Evolutionary conservation across 2,113 vertebrate species (phyloP), one percentile per base, ranked within the genome.

Genomic region (Cynoglossus semilaevis): DNA sequence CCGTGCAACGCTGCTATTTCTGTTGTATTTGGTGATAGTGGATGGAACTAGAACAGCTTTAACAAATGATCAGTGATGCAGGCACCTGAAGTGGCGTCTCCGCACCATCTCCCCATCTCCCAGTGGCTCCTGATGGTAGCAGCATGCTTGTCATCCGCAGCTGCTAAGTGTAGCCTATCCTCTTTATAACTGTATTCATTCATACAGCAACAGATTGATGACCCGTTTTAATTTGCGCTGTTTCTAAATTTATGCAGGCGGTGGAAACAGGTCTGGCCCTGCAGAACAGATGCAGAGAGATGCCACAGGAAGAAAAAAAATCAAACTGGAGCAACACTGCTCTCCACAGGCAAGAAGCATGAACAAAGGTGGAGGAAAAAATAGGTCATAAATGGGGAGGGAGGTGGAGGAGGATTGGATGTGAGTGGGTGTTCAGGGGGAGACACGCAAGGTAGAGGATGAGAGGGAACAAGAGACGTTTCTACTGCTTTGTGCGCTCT

Each of bases 251-350:
- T 13, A 11, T 4, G 38, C 38, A 10, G 38, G 38, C 14, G 38
- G 1, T 14, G 38, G 14, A 14, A 48, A 55, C 14, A 35, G 2
- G 12, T 72, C 50, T 50, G 37, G 43, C 37, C 41, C 47, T 41
- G 13, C 40, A 69, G 22, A 63, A 70, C 12, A 47, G 50, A 71
- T 49, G 22, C 56, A 42, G 44, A 18, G 29, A 47, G 16, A 52
- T 43, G 6, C 63, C 45, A 46, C 36, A 7, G 38, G 22, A 38
- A 47, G 43, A 48, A 49, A 19, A 66, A 42, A 5, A 17, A 18
- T 1, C 38, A 66, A 29, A 36, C 50, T 53, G 45, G 79, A 59
- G 53, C 78, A 80, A 80, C 69, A 72, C 75, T 83, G 86, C 89
- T 79, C 74, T 76, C 90, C 55, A 69, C 79, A 66, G 87, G 87